Evolutionary conservation across 2,888 invertebrate species (phyloP), one percentile per base, ranked within the genome.

Genomic region (Phyllotreta cruciferae): DNA sequence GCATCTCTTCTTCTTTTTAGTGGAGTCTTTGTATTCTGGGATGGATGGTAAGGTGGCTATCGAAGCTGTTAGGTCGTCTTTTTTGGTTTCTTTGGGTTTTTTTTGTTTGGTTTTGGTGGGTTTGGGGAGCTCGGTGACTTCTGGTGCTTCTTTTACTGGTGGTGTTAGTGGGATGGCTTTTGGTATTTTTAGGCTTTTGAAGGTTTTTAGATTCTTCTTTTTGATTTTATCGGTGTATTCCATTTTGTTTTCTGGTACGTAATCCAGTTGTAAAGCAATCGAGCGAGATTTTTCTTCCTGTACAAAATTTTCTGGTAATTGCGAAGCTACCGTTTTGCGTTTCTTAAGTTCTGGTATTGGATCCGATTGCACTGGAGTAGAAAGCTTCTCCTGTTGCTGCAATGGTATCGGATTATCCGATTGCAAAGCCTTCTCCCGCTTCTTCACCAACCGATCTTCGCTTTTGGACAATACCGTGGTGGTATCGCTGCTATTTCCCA

Each of bases 21-120:
- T 11, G 44, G 10, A 1, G 44, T 44, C 44, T 44, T 44, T 14
- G 14, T 11, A 44, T 7, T 44, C 24, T 1, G 24, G 24, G 1
- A 24, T 24, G 24, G 24, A 24, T 24, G 24, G 24, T 24, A 24
- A 4, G 24, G 24, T 24, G 24, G 4, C 4, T 24, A 24, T 24
- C 24, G 24, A 24, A 3, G 24, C 24, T 1, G 24, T 24, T 24
- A 24, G 4, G 4, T 24, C 24, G 24, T 24, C 24, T 44, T 44
- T n/a, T 44, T 44, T 44, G 44, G 10, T n/a, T 11, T 44, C 44
- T 44, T 44, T 14, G 14, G 44, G 14, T 7, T 44, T 8, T 11
- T n/a, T n/a, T 7, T 44, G 9, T 11, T 13, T 13, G 44, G 44
- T 44, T n/a, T 7, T 6, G 7, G 6, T 44, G 10, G 14, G 14